Conservation (phyloP, 2,113 vertebrate species). For the Monarcha castaneiventris region DNA sequence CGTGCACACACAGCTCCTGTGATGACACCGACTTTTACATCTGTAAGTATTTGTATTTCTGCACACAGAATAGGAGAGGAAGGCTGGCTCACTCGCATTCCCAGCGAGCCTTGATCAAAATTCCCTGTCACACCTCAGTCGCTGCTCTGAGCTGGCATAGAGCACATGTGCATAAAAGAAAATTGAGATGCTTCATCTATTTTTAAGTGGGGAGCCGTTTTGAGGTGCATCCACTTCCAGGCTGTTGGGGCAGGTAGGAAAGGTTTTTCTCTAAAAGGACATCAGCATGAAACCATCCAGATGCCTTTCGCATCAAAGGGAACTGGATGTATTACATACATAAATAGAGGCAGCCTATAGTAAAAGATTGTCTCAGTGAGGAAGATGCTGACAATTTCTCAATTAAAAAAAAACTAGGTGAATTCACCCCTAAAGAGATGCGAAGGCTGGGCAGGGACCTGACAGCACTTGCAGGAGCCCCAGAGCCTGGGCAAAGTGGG, state of each 20-base stretch:
- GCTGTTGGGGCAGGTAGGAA: not conserved
- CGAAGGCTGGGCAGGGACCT: not conserved
- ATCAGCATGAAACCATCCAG: not conserved
- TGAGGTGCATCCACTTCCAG: not conserved
- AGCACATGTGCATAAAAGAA: not conserved
- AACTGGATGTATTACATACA: too few species aligned
- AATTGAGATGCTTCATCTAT: fast-evolving
- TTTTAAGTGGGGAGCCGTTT: not conserved
- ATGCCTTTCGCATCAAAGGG: not conserved
- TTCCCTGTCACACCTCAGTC: not conserved
- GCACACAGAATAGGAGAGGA: not conserved
- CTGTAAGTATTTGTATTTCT: fast-evolving
- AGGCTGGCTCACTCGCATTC: fast-evolving
- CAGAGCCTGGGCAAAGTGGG: too few species aligned
- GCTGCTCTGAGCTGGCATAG: not conserved
- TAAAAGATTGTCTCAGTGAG: not conserved
- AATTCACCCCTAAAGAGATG: not conserved
- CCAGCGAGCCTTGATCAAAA: not conserved
- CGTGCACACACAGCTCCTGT: not conserved
- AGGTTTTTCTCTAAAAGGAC: not conserved
- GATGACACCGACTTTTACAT: fast-evolving
- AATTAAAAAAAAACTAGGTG: not conserved
- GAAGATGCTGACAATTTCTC: not conserved
- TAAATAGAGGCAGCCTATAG: not conserved
- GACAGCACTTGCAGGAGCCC: fast-evolving